Percentiles rank a stretch among this genome's conserved stretches.
Conservation (phyloP, 2,797 vertebrate species). For the Pipistrellus pygmaeus region DNA sequence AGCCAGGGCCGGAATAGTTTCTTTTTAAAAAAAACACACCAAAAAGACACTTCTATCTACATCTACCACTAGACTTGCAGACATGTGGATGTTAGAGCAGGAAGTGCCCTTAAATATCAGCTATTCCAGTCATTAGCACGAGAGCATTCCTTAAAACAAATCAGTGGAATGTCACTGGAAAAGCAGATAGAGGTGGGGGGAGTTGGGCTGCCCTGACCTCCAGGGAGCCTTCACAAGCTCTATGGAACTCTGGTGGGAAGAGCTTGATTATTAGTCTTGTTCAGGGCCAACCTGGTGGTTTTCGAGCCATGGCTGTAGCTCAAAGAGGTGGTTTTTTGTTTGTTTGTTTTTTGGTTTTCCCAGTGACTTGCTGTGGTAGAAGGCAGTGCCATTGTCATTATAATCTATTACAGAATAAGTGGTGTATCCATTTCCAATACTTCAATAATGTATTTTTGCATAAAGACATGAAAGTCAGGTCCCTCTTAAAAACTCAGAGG, state of each 20-base stretch:
- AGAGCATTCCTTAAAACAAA: not conserved
- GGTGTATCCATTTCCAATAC: not conserved
- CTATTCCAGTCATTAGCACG: not conserved
- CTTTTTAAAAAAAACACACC: not conserved
- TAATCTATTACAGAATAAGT: not conserved
- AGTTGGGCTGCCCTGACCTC: rapidly evolving
- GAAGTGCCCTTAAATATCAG: not conserved
- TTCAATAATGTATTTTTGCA: not conserved
- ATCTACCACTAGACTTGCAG: not conserved
- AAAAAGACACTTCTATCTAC: not conserved
- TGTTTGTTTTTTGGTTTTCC: not conserved
- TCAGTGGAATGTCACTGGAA: not conserved
- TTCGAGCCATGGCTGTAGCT: not conserved
- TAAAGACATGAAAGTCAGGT: not conserved
- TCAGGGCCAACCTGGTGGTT: not conserved
- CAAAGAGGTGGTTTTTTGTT: not conserved
- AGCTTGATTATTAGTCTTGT: not conserved
- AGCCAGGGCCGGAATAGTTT: not conserved
- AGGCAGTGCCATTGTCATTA: not conserved
- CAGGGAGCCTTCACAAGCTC: not conserved
- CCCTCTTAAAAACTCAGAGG: not conserved
- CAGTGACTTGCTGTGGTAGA: not conserved
- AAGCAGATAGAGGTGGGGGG: not conserved
- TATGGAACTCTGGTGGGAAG: not conserved
- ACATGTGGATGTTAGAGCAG: not conserved